Evolutionary conservation across 64 coral and sea anemone species (phyloP), one percentile per base, ranked within the genome.

Genomic region (Trachythela sp.): DNA sequence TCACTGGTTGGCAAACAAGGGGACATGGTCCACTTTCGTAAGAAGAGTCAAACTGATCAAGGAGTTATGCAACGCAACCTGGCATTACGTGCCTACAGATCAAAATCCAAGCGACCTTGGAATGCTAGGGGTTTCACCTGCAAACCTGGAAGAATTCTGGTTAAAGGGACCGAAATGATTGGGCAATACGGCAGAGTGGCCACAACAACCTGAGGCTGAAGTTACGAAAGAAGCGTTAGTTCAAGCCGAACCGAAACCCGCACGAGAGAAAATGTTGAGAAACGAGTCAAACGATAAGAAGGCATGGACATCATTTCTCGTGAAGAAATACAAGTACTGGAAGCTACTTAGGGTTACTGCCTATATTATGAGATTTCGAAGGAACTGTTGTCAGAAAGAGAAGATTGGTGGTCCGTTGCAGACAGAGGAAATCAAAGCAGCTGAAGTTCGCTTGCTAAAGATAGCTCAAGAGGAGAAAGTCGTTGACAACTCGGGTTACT

Each of bases 161-260:
- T 64, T 87, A 1, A 32, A 87, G 9, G 86, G 51, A 8, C 86
- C 86, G 0, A 68, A n/a, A 34, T 87, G 86, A 51, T 9, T 87
- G 13, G 37, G 51, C 0, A 38, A 87, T 37, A 51, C 7, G 34
- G 50, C 0, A 8, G 2, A 87, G 4, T 64, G 51, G 60, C 86
- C 54, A 40, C 24, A 87, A 35, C 54, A 68, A 68, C 86, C 34
- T 1, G 86, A n/a, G 15, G 37, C 11, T 37, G 30, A 36, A 22
- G 30, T 29, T 22, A 80, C 31, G 34, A 80, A n/a, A 5, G 30
- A 22, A 68, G 59, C 59, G 59, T 22, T 68, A 22, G 11, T 45
- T 45, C 4, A 45, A 45, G 4, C 11, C 42, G 11, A 6, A 45
- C 42, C 56, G 22, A 64, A 64, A n/a, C n/a, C n/a, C n/a, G n/a